phyloP scores from a whole-genome alignment of 2,113 vertebrate species.

The Vimba vimba region DNA sequence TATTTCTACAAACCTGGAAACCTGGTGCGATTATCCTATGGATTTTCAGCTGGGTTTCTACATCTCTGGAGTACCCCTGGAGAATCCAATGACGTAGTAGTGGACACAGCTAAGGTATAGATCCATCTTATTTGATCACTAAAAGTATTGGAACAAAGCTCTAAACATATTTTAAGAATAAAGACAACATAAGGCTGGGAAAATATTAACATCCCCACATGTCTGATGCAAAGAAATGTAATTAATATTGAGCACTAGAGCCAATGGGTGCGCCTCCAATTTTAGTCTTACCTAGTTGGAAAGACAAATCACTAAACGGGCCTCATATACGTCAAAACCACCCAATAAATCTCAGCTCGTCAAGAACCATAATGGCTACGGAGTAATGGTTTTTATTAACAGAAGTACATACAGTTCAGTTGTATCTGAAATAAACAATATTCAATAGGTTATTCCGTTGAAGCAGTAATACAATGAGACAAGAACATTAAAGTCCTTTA shows the following conservation, averaged over 20 bases:
- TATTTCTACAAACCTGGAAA: slow-evolving; percentile 67
- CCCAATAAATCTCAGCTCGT: slow-evolving; percentile 55
- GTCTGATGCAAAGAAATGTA: slow-evolving; percentile 60
- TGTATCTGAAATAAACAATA: slow-evolving; percentile 64
- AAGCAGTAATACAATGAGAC: slow-evolving; percentile 65
- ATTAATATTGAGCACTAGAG: slow-evolving; percentile 4
- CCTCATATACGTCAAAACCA: slow-evolving; percentile 43
- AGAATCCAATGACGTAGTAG: slow-evolving; percentile 67
- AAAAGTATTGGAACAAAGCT: slow-evolving; percentile 67
- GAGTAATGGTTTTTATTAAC: slow-evolving; percentile 65
- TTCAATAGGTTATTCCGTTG: slow-evolving; percentile 61
- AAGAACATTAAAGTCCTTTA: slow-evolving; percentile 57
- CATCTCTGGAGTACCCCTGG: slow-evolving; percentile 67
- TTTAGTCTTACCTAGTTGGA: slow-evolving; percentile 33
- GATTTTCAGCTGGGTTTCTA: slow-evolving; percentile 68
- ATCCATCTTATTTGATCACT: slow-evolving; percentile 65
- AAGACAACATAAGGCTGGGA: slow-evolving; percentile 59
- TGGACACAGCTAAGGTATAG: slow-evolving; percentile 67
- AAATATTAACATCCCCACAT: slow-evolving; percentile 55
- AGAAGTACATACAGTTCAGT: slow-evolving; percentile 68
- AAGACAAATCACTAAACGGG: slow-evolving; percentile 29
- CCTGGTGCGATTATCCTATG: slow-evolving; percentile 67
- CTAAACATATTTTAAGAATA: slow-evolving; percentile 64
- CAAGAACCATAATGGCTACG: slow-evolving; percentile 61
- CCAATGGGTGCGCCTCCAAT: slow-evolving; percentile 2